Evolutionary conservation across 2,888 invertebrate genomes (phyloP), one percentile per base, ranked within the genome.

Genomic region (Hemithea aestivaria): DNA sequence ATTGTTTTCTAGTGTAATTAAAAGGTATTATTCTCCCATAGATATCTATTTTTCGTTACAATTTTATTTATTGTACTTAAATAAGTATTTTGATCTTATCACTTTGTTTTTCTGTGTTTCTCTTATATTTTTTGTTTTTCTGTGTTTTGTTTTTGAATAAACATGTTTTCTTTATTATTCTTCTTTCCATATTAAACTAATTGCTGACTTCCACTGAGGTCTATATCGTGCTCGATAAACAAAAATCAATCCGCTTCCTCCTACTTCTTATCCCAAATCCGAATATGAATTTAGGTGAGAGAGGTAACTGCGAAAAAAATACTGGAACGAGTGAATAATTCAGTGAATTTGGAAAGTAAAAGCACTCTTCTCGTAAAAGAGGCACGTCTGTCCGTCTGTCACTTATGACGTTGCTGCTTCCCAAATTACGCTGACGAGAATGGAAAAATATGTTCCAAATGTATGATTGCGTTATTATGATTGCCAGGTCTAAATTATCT

Each of bases 311-410:
- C 46, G 43, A 62, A 73, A 63, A n/a, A 70, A 68, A 67, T 56
- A 60, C 52, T 55, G 51, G 27, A 44, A 45, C 51, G 45, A 42
- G 57, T 78, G 63, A 79, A 78, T 81, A 62, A 79, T 80, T 79
- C 68, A 73, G 60, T 51, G 66, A 58, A 66, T 73, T 65, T 57
- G 52, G 59, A 73, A 79, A 78, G 75, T 79, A 71, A 80, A 76
- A 74, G 73, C 73, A 62, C 63, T 69, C 53, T 64, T 56, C 52
- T 50, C 51, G 49, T 53, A 53, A 55, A 26, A 35, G 62, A 60
- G 58, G 62, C 62, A 53, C 67, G 76, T 78, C 81, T 60, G 62
- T 81, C 70, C 43, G 46, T 39, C 72, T 81, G 81, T 79, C 81
- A 81, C 78, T 81, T 73, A 71, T 72, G 75, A 72, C 73, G 66